Conservation (phyloP, 2,888 invertebrate species). For the Cryptosula pallasiana region DNA sequence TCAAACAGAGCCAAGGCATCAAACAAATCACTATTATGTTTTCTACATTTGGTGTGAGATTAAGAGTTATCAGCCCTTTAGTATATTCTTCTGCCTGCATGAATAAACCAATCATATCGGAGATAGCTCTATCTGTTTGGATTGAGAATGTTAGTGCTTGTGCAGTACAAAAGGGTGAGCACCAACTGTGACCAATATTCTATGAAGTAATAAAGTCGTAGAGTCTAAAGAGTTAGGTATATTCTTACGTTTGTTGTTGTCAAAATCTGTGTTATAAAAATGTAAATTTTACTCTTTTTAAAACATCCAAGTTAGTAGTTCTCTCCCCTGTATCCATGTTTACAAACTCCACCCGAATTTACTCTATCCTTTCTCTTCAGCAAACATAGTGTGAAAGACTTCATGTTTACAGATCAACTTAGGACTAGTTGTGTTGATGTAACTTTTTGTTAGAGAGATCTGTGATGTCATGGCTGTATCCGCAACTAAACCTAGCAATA, state of each 20-base stretch:
- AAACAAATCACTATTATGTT: not conserved
- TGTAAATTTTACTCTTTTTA: not conserved
- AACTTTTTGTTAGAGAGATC: not conserved
- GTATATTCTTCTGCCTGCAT: slow-evolving; percentile 4
- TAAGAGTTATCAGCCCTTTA: not conserved
- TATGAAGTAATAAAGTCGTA: no score
- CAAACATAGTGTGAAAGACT: not conserved
- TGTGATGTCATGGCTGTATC: no score
- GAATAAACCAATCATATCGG: not conserved
- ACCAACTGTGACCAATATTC: no score
- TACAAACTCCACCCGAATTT: not conserved
- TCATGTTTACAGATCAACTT: not conserved
- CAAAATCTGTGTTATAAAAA: no score
- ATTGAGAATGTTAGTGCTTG: no score
- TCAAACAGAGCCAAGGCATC: not conserved
- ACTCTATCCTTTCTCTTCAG: not conserved
- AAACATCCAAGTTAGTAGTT: not conserved
- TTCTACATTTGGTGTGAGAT: not conserved
- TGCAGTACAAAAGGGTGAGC: no score
- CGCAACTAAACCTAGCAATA: no score
- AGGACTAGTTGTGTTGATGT: not conserved
- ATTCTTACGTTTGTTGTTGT: no score
- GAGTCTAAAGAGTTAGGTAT: no score
- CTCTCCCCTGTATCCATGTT: not conserved
- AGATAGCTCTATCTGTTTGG: no score